These are phyloP conservation scores for Hippopotamus amphibius DNA, from an alignment of 2,113 vertebrate genomes.

Conservation along the genomic window DNA sequence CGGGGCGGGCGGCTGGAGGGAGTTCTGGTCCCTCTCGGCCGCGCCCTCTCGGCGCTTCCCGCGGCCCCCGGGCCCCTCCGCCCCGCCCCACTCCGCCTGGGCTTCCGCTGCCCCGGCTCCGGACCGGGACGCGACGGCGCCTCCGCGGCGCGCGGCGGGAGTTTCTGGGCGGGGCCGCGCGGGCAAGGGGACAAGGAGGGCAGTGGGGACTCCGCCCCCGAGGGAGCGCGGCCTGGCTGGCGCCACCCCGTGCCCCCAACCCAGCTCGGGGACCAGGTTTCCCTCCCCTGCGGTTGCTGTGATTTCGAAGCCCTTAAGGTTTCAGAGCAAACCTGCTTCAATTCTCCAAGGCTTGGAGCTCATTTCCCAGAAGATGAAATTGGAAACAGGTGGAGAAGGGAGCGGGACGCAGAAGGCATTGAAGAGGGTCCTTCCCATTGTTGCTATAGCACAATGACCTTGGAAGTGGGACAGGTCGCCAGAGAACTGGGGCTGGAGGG, in stretches of 20 bases:
- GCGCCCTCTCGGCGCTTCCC: background rate
- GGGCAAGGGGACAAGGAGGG: rapidly evolving
- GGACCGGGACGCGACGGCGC: background rate
- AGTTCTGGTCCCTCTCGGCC: background rate
- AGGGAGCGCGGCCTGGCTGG: background rate
- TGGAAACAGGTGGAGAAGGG: background rate
- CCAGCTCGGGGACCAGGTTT: rapidly evolving
- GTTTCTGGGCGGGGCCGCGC: rapidly evolving
- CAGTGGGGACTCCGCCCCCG: background rate
- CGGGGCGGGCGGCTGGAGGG: background rate
- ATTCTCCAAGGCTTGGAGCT: background rate
- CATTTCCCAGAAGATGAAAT: background rate
- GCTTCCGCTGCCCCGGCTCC: background rate
- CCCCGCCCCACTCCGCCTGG: background rate
- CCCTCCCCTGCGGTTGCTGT: no score
- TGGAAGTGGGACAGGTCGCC: background rate
- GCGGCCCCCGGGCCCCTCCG: background rate
- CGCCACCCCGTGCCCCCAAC: background rate
- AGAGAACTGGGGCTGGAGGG: no score
- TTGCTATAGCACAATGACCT: background rate
- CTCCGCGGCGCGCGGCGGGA: background rate
- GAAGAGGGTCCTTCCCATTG: background rate
- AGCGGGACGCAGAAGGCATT: background rate
- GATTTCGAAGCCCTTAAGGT: background rate
- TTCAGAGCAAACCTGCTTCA: background rate